phyloP scores from a whole-genome alignment of 2,888 invertebrate genomes.

The Athripsodes cinereus region DNA sequence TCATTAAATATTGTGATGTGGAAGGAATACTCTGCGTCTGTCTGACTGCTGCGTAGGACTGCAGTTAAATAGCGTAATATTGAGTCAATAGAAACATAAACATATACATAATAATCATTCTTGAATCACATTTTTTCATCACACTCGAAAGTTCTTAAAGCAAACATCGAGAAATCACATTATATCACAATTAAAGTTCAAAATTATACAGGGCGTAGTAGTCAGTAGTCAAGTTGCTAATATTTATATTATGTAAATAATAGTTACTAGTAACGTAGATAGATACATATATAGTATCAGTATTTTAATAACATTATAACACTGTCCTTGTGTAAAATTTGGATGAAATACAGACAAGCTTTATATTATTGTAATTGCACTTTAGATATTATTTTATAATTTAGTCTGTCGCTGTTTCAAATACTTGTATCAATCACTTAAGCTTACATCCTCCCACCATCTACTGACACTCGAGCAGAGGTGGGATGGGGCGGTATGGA shows the following conservation, averaged over 20 bases:
- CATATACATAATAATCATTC: slow-evolving; percentile 18
- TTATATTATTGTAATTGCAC: neutral
- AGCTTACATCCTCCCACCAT: no score
- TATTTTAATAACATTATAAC: neutral
- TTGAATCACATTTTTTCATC: slow-evolving; percentile 28
- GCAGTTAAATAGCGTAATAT: no score
- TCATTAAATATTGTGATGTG: no score
- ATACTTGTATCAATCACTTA: no score
- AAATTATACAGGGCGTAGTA: neutral
- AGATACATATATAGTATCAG: no score
- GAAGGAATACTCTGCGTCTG: no score
- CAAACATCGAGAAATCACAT: slow-evolving; percentile 28
- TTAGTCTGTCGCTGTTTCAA: neutral
- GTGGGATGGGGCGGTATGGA: no score
- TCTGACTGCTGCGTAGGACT: no score
- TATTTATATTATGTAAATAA: neutral
- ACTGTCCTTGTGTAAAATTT: neutral
- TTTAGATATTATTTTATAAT: neutral
- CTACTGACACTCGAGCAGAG: no score
- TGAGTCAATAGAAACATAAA: neutral
- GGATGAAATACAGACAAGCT: neutral
- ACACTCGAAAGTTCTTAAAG: slow-evolving; percentile 28
- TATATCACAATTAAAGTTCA: slow-evolving; percentile 25
- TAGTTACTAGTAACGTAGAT: no score
- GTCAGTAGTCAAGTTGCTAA: neutral